Conservation (phyloP, 2,888 invertebrate genomes). For the Pediacus dermestoides region DNA sequence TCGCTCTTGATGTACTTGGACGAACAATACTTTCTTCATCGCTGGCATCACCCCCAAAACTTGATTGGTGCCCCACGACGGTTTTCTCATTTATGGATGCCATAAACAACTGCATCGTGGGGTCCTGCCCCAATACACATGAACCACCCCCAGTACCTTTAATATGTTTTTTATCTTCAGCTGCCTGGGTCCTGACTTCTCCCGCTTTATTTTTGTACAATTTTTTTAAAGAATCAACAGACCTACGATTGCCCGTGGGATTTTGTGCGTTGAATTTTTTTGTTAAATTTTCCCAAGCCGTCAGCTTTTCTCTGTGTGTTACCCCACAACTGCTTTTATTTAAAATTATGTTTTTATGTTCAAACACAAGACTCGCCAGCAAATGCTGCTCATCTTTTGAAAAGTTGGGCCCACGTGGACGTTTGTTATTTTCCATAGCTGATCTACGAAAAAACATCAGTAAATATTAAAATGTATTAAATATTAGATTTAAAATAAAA, state of each 20-base stretch:
- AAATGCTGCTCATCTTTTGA: slow-evolving; percentile 3
- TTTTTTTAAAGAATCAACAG: slow-evolving; percentile 9
- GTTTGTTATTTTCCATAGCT: no score
- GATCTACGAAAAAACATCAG: no score
- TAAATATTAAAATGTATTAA: no score
- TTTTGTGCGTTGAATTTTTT: slow-evolving; percentile 10
- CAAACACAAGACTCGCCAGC: slow-evolving; percentile 3
- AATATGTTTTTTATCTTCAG: slow-evolving; percentile 10
- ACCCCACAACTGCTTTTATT: slow-evolving; percentile 10
- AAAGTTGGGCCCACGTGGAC: no score
- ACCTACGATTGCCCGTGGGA: no score
- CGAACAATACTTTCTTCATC: slow-evolving; percentile 5
- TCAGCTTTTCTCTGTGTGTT: slow-evolving; percentile 7
- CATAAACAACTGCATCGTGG: slow-evolving; percentile 1
- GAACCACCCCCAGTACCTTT: slow-evolving; percentile 7
- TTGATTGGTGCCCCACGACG: slow-evolving; percentile 1
- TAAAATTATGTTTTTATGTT: slow-evolving; percentile 11
- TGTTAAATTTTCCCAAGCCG: slow-evolving; percentile 9
- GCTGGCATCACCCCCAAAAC: slow-evolving; percentile 6
- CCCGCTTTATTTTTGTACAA: slow-evolving; percentile 11
- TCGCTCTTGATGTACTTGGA: no score
- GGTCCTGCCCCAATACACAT: slow-evolving; percentile 5
- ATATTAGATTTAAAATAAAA: no score
- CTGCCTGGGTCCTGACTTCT: slow-evolving; percentile 7
- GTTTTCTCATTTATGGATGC: slow-evolving; percentile 4